Evolutionary conservation across 2,797 vertebrate genomes (phyloP).

Genomic region (Sebastes alutus): DNA sequence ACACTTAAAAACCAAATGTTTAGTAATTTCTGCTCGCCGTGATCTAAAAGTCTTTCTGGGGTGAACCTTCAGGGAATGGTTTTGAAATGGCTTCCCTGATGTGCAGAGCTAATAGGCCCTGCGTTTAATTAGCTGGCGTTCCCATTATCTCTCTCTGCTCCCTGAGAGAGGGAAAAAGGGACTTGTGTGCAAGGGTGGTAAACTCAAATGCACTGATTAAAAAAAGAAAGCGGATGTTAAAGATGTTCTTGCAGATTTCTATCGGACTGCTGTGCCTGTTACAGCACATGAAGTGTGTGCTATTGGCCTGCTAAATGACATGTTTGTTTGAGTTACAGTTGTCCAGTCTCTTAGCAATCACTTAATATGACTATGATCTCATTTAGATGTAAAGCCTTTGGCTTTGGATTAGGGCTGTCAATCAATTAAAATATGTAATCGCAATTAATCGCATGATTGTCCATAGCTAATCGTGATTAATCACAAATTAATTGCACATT

Average conservation of each 20-base stretch:
- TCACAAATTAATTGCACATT: too few relatives aligned
- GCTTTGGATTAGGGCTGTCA: neutral
- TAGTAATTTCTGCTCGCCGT: slow-evolving; percentile 39
- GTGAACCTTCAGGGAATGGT: slow-evolving; percentile 65
- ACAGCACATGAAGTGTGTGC: neutral
- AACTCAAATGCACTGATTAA: slow-evolving; percentile 42
- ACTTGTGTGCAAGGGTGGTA: slow-evolving; percentile 34
- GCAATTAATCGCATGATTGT: too few relatives aligned
- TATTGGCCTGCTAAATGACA: neutral
- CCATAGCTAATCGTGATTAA: too few relatives aligned
- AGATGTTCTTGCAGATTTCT: slow-evolving; percentile 37
- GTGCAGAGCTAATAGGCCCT: slow-evolving; percentile 70
- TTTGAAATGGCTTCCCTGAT: slow-evolving; percentile 76
- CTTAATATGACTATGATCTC: neutral
- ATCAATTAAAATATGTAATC: too few relatives aligned
- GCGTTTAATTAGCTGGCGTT: slow-evolving; percentile 75
- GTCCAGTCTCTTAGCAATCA: neutral
- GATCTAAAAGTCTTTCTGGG: slow-evolving; percentile 67
- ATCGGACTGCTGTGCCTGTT: neutral
- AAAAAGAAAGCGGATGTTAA: slow-evolving; percentile 40
- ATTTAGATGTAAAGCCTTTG: neutral
- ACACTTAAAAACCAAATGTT: slow-evolving; percentile 31
- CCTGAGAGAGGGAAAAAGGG: slow-evolving; percentile 50
- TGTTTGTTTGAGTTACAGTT: neutral
- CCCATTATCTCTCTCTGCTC: slow-evolving; percentile 67